These are phyloP conservation scores for Diplodus sargus DNA, from an alignment of 2,797 vertebrate species.

Conservation along the genomic window DNA sequence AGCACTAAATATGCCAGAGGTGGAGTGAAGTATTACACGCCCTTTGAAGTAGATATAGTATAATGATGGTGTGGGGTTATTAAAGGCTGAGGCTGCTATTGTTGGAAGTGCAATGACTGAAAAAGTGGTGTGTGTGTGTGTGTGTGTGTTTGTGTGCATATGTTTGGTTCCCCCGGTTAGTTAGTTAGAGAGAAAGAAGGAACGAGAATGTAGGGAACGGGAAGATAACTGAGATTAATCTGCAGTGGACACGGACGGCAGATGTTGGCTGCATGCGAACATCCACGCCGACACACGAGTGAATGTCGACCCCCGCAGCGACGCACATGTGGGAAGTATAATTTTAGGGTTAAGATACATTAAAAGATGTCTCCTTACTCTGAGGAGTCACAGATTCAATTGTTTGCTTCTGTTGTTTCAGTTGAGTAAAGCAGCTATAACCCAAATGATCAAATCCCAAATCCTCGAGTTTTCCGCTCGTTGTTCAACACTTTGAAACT, in stretches of 20 bases:
- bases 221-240: background rate
- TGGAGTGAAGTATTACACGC: conserved; percentile 53
- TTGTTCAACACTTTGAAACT: too few species aligned
- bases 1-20: conserved; percentile 62
- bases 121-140: conserved; percentile 4
- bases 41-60: conserved; percentile 49
- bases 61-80: conserved; percentile 36
- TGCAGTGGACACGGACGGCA: background rate
- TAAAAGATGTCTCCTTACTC: too few species aligned
- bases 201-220: too few species aligned
- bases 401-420: too few species aligned
- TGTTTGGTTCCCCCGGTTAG: background rate
- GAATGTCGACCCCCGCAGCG: too few species aligned
- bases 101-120: conserved; percentile 30
- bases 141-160: background rate
- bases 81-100: conserved; percentile 36
- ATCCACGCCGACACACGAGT: too few species aligned
- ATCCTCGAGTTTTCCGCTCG: too few species aligned
- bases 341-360: too few species aligned
- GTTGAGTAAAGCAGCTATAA: too few species aligned
- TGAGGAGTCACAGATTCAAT: too few species aligned
- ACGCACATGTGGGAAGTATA: too few species aligned
- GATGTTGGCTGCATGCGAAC: background rate
- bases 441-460: too few species aligned
- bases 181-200: background rate